Evolutionary conservation across 2,888 invertebrate species (phyloP), one percentile per base, ranked within the genome.

Genomic region (Neoitamus cyanurus): DNA sequence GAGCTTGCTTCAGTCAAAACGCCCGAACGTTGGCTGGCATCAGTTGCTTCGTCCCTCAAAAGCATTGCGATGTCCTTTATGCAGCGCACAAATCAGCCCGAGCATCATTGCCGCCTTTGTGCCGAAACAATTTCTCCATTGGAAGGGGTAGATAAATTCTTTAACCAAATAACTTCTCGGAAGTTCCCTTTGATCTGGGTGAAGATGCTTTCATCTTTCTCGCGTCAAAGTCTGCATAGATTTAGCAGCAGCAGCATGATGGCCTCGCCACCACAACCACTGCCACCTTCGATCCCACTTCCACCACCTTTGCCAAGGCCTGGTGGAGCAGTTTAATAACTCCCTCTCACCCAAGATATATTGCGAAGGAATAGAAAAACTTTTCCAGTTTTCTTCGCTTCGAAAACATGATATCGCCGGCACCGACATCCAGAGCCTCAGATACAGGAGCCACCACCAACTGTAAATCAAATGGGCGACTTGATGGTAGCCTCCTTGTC

Each of bases 351-450:
- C 13, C 46, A 48, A 80, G 58, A 80, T 80, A 58, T 58, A 58
- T 82, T 69, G 68, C 36, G 36, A 58, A 82, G 25, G 69, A 82
- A 82, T 82, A 82, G 36, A 37, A 82, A 82, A 82, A 82, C 82
- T 82, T 82, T 82, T 69, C 82, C 82, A 82, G 68, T 69, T 82
- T 69, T 69, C 69, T 69, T 25, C 36, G 15, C 3, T 34, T 82
- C 58, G 30, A 36, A 34, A 37, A 25, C 36, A 30, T 69, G 7
- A 15, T 82, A 30, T 36, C 30, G 69, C 58, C 31, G 30, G 69
- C 30, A 15, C 68, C 31, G 80, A 7, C 20, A 48, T 20, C 58
- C 25, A 31, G 25, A 13, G 20, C 31, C 30, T 48, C 58, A 58
- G 25, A 34, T 11, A 70, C 70, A 34, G 34, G 9, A n/a, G n/a